A percentile compares a stretch with the other conserved stretches of the same genome.
phyloP scores from a whole-genome alignment of 2,113 vertebrate species.

The Phoenicopterus ruber region DNA sequence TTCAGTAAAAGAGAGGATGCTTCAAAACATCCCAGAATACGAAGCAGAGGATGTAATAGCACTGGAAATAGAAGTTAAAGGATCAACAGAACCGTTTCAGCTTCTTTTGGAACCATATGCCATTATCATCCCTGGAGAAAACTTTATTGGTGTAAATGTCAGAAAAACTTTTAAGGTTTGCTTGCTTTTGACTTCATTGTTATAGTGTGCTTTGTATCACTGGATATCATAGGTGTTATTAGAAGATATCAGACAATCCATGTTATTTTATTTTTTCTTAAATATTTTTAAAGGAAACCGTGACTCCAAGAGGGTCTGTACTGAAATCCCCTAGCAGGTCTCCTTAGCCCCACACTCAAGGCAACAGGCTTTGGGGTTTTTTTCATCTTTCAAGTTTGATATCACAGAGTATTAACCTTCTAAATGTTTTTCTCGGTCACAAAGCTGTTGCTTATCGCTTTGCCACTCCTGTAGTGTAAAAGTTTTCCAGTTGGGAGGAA shows the following conservation, averaged over 20 bases:
- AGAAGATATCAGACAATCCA: background rate
- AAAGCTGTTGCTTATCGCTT: background rate
- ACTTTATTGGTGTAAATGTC: constrained; percentile 74
- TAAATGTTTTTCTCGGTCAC: background rate
- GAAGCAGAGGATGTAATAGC: constrained; percentile 70
- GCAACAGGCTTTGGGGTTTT: background rate
- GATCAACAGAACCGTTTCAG: constrained; percentile 79
- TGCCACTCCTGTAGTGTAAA: background rate
- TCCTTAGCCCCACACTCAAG: background rate
- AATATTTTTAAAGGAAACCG: background rate
- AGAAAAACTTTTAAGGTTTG: constrained; percentile 85
- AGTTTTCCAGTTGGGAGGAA: background rate
- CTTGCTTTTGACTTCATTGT: background rate
- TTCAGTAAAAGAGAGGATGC: background rate
- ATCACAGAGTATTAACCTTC: background rate
- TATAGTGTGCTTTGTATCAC: background rate
- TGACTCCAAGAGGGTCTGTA: background rate
- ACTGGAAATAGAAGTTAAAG: constrained; percentile 90
- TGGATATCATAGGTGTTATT: background rate
- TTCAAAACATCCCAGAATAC: background rate
- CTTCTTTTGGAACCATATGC: constrained; percentile 87
- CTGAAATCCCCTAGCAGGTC: background rate
- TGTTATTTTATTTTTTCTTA: background rate
- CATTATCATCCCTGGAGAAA: constrained; percentile 84
- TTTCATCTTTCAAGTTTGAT: background rate